Evolutionary conservation across 2,888 invertebrate species (phyloP).

Genomic region (Phyto melanocephala): DNA sequence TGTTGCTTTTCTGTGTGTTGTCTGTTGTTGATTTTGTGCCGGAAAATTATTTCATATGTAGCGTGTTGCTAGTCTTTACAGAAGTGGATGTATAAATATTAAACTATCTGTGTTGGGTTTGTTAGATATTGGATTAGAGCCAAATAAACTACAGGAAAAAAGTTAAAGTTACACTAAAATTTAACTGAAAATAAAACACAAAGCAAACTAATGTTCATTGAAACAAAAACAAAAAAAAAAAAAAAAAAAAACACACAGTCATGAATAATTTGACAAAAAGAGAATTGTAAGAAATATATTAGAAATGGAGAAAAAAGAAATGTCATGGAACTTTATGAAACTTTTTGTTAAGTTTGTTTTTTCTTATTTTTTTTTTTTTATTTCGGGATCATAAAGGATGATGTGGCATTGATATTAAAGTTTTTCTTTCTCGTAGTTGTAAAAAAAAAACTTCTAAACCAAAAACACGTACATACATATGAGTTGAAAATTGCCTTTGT

Average conservation of each 20-base stretch:
- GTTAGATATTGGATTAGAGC: conserved; percentile 54
- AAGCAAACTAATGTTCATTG: conserved; percentile 10
- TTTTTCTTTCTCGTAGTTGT: neutral
- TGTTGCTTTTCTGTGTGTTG: neutral
- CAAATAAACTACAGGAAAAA: conserved; percentile 35
- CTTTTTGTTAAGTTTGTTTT: neutral
- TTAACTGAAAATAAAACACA: neutral
- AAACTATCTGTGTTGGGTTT: conserved; percentile 3
- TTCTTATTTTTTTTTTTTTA: neutral
- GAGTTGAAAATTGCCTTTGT: neutral
- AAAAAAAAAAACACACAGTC: neutral
- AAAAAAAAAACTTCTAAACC: neutral
- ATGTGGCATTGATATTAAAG: conserved; percentile 10
- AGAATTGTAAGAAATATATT: neutral
- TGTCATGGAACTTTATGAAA: conserved; percentile 7
- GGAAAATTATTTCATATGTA: conserved; percentile 54
- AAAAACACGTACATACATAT: neutral
- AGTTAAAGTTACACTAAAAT: neutral
- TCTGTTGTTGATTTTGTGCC: conserved; percentile 14
- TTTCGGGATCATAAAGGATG: neutral
- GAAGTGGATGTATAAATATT: conserved; percentile 1
- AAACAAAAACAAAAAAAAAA: neutral
- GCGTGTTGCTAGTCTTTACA: neutral
- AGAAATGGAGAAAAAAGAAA: neutral
- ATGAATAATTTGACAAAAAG: neutral